Evolutionary conservation across 2,888 invertebrate species (phyloP).

Genomic region (Lissonota sp.): DNA sequence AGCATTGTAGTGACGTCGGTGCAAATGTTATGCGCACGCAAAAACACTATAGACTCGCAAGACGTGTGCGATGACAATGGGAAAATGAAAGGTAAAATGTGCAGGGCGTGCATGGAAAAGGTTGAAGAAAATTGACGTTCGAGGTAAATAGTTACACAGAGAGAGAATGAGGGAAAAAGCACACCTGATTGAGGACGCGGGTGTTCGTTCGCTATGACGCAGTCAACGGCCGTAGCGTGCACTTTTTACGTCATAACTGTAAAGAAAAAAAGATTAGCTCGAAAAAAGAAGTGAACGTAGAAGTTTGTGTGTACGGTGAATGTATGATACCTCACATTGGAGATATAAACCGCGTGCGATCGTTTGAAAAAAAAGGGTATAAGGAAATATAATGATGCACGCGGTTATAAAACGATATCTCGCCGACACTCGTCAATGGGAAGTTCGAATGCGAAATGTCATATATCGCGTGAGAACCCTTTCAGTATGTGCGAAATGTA

Average conservation of each 20-base stretch:
- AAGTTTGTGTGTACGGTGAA: constrained; percentile 26
- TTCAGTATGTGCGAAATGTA: constrained; percentile 17
- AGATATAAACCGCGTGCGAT: neutral
- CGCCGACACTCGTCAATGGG: constrained; percentile 8
- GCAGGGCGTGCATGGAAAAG: constrained; percentile 6
- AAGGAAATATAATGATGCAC: constrained; percentile 30
- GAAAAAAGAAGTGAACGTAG: constrained; percentile 28
- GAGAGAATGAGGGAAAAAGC: neutral
- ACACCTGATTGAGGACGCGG: constrained; percentile 17
- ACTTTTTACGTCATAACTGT: constrained; percentile 44
- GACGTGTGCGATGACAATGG: neutral
- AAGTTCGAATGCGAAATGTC: constrained; percentile 42
- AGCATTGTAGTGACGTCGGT: neutral
- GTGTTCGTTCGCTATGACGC: neutral
- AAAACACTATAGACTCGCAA: too few relatives aligned
- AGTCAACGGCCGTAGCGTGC: constrained; percentile 12
- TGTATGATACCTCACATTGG: constrained; percentile 17
- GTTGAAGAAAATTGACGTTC: constrained; percentile 27
- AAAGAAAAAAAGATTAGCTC: constrained; percentile 29
- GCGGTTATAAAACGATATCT: constrained; percentile 38
- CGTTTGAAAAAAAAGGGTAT: constrained; percentile 2
- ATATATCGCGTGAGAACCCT: constrained; percentile 43
- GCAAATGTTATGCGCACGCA: too few relatives aligned
- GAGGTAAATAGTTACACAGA: neutral
- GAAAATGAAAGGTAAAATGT: neutral